Evolutionary conservation across 1,140 invertebrate genomes (phyloP), one percentile per base, ranked within the genome.

Genomic region (Aphaenogaster ashmeadi): DNA sequence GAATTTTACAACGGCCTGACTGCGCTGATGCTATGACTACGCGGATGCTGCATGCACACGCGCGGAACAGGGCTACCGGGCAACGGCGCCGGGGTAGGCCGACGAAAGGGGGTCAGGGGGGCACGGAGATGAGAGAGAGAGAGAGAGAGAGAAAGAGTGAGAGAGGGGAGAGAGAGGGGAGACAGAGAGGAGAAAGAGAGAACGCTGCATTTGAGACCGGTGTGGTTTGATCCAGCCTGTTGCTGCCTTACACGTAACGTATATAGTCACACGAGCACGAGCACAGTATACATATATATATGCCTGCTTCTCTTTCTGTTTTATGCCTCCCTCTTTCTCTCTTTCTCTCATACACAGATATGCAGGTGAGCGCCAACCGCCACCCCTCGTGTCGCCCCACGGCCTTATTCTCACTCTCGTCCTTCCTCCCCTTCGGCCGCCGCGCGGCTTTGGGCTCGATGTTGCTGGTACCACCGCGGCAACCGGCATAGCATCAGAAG

Each of bases 401-500:
- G 66, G 64, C 44, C 72, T 86, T 79, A 86, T 80, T 86, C 50
- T 86, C 74, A 54, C 62, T 54, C 36, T 33, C 72, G 11, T 44
- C 13, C 18, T n/a, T 11, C 36, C 27, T 33, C 15, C 13, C 27
- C 81, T 77, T 50, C 41, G 44, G 13, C 21, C 41, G 54, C 69
- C n/a, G 38, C 41, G 8, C 52, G 66, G 62, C 80, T 90, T 66
- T 62, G 47, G 87, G 50, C 27, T 60, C 50, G 50, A 72, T 38
- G 79, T 79, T 66, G 58, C 50, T 71, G 50, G 79, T 56, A 80
- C 56, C 62, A 66, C 44, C 83, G 88, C 56, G 41, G 64, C 74
- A 85, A 67, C 85, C 66, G 60, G 83, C 89, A 87, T 90, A 91
- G 71, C 77, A 89, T 85, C 91, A 86, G 89, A 87, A 89, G 89